A percentile compares a stretch with the other conserved stretches of the same genome.
These are phyloP conservation scores for Gallinago media DNA, from an alignment of 2,113 vertebrate species.

Conservation along the genomic window DNA sequence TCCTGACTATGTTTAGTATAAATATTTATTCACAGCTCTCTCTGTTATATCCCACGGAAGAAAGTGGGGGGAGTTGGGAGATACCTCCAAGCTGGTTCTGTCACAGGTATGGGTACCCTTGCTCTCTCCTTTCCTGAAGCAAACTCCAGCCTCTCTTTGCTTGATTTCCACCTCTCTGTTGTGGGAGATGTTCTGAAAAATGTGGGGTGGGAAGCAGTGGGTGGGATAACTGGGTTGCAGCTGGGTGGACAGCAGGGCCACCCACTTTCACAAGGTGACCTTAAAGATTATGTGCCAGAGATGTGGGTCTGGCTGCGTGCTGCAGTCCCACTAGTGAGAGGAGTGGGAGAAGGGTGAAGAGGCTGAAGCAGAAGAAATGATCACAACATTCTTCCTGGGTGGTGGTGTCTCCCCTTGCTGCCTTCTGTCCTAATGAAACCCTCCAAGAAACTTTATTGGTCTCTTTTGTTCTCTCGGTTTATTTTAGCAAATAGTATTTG, in stretches of 20 bases:
- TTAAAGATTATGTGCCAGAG: background rate
- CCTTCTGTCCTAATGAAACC: background rate
- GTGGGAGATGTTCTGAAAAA: background rate
- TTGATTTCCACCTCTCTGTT: background rate
- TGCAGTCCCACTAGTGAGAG: background rate
- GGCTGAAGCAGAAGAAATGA: background rate
- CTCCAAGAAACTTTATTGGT: background rate
- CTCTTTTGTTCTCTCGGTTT: background rate
- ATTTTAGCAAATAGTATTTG: background rate
- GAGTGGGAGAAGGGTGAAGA: background rate
- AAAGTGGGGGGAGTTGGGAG: background rate
- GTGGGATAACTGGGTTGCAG: background rate
- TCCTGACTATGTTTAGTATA: constrained; percentile 57
- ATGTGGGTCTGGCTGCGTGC: fast-evolving
- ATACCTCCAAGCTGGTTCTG: background rate
- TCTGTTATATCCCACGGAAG: constrained; percentile 22
- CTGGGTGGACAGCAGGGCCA: background rate
- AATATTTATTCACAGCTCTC: constrained; percentile 62
- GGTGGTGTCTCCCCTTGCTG: background rate
- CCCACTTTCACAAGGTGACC: background rate
- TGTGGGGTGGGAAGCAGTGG: background rate
- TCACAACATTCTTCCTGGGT: background rate
- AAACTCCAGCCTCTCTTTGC: background rate
- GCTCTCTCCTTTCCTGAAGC: background rate
- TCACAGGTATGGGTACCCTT: background rate